phyloP scores from a whole-genome alignment of 1,140 invertebrate genomes.

The Drosophila quadrilineata region DNA sequence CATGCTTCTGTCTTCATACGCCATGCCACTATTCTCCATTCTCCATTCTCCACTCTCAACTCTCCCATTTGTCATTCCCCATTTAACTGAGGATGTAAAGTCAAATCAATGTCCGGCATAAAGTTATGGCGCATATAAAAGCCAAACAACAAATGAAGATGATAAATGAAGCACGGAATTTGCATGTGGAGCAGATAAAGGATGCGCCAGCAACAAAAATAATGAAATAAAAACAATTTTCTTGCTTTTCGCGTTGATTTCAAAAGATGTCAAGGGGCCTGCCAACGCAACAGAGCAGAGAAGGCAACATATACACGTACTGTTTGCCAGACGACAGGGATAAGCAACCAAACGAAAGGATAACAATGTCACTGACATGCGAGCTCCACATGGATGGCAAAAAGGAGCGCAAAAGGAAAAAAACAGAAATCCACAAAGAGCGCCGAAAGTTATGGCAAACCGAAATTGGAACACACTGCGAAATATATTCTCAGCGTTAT shows the following conservation, averaged over 20 bases:
- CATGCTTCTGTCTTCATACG: too few relatives aligned
- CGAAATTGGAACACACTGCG: not conserved
- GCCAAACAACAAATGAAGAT: constrained; percentile 62
- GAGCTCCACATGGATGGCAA: constrained; percentile 23
- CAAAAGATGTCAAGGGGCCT: too few relatives aligned
- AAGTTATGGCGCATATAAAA: constrained; percentile 67
- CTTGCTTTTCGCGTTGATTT: constrained; percentile 34
- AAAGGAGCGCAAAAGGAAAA: not conserved
- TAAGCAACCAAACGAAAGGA: constrained; percentile 70
- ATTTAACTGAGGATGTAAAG: constrained; percentile 11
- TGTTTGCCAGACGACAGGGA: constrained; percentile 58
- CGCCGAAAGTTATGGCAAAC: not conserved
- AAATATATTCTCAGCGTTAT: not conserved
- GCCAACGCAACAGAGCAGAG: constrained; percentile 19
- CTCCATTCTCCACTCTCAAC: too few relatives aligned
- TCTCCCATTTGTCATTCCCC: not conserved
- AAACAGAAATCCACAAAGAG: not conserved
- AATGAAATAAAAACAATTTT: constrained; percentile 25
- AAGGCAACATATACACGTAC: constrained; percentile 41
- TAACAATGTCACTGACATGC: constrained; percentile 68
- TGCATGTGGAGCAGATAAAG: constrained; percentile 30
- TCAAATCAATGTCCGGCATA: constrained; percentile 64
- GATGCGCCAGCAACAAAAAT: not conserved
- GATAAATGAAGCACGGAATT: constrained; percentile 66
- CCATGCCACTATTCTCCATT: too few relatives aligned